Percentiles rank a stretch among this genome's conserved stretches.
These are phyloP conservation scores for Novumbra hubbsi DNA, from an alignment of 2,797 vertebrate genomes.

Conservation along the genomic window DNA sequence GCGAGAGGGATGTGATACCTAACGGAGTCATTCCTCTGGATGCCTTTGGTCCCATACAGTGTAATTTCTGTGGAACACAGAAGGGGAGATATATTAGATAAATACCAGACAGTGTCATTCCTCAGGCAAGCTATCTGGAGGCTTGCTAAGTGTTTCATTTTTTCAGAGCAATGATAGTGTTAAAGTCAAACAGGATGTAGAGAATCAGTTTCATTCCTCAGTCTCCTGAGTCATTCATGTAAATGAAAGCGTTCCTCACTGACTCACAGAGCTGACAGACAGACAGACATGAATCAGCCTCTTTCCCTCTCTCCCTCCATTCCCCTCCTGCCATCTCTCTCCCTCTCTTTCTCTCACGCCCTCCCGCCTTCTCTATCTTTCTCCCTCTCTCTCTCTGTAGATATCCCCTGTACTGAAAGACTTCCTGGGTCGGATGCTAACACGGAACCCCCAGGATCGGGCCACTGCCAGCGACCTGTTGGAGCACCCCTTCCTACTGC, in stretches of 20 bases:
- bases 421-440: constrained; percentile 89
- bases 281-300: not conserved
- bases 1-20: no score
- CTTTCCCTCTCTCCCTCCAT: not conserved
- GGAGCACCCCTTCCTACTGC: constrained; percentile 89
- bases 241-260: not conserved
- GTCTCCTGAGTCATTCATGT: no score
- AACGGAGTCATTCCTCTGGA: no score
- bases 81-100: not conserved
- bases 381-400: constrained; percentile 49
- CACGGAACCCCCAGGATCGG: constrained; percentile 78
- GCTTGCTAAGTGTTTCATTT: no score
- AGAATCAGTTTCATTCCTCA: no score
- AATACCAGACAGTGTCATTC: not conserved
- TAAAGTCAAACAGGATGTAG: no score
- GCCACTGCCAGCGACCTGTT: constrained; percentile 81
- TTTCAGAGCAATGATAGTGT: no score
- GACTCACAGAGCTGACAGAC: not conserved
- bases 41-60: no score
- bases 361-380: not conserved
- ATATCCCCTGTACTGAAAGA: constrained; percentile 87
- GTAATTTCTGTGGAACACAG: no score
- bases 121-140: no score
- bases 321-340: not conserved
- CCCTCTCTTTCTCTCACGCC: not conserved